Base-by-base conservation (phyloP, 2,888 invertebrate species). In the Hyppa rectilinea region DNA sequence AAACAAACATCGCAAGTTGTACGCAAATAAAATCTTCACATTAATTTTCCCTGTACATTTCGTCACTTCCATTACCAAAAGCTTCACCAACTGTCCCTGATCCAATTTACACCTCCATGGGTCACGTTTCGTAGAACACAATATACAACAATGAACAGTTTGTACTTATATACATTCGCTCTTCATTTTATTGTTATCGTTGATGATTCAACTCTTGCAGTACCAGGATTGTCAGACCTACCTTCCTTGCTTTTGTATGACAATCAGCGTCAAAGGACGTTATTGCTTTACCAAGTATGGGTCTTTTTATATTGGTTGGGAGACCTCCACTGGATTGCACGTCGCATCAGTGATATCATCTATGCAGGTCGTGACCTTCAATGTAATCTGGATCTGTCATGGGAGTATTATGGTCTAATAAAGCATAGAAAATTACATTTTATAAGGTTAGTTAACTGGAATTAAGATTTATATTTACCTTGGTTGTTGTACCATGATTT, bases 351-450 rank as follows among this genome's bases (percentile, higher is more conserved):
- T 92, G 91, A 93, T 92, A 92, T 92, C 91, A 92, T 92, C 87
- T 86, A 89, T 89, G 86, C 90, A 91, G 90, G 90, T 88, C 87
- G 79, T 82, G 91, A 92, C 94, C 94, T 94, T 93, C 91, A 73
- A 59, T 83, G 78, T 90, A 89, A 89, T 92, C 89, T 88, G 90
- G 87, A 89, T 90, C 87, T 85, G 88, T 89, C 87, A 90, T 88
- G 87, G 85, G 86, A 88, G 83, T 82, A 80, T 78, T 66, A 77
- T 55, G 80, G 78, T 85, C 29, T 56, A 58, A 31, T 68, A 58
- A 68, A 72, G 40, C 70, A 77, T 82, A 77, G 83, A 84, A 91
- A 92, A 91, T 85, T 71, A 1, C 34, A 89, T 92, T 91, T 79
- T 89, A 87, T 90, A 88, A 78, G 90, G 87, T 89, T 87, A 76